A percentile compares a stretch with the other conserved stretches of the same genome.
Evolutionary conservation across 2,113 vertebrate species (phyloP).

Genomic region (Siphamia tubifer): DNA sequence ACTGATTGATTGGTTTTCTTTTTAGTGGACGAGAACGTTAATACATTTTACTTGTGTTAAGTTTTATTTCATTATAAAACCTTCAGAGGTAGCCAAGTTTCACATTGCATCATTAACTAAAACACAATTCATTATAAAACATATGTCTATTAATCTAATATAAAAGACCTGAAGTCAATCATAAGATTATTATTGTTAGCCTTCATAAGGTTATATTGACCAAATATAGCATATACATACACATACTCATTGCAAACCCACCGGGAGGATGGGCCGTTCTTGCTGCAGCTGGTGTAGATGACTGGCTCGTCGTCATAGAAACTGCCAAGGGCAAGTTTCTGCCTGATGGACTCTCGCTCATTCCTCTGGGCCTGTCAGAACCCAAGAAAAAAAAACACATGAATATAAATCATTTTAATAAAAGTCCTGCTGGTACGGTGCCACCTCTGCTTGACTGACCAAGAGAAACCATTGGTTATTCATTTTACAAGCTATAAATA

Average conservation of each 20-base stretch:
- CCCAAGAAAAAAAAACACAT: constrained; percentile 22
- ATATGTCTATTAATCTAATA: no score
- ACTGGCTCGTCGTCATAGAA: constrained; percentile 98
- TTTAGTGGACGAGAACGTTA: no score
- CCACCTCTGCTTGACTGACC: neutral
- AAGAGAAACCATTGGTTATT: neutral
- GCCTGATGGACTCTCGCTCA: constrained; percentile 96
- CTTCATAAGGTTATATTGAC: constrained; percentile 38
- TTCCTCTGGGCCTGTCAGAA: constrained; percentile 93
- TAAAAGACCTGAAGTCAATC: neutral
- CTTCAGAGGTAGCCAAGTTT: no score
- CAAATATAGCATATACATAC: constrained; percentile 14
- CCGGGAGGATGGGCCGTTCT: constrained; percentile 90
- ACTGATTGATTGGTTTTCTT: no score
- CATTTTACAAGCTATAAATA: constrained; percentile 4
- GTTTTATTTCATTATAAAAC: no score
- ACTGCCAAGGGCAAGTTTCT: constrained; percentile 98
- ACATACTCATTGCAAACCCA: constrained; percentile 70
- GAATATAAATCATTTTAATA: constrained; percentile 12
- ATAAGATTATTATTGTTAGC: neutral
- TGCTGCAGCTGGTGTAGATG: constrained; percentile 95
- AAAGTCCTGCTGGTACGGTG: neutral
- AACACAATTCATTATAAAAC: no score
- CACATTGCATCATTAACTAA: no score
- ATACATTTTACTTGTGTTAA: no score